Conservation (phyloP, 2,888 invertebrate genomes). For the Sinohyriopsis cumingii region DNA sequence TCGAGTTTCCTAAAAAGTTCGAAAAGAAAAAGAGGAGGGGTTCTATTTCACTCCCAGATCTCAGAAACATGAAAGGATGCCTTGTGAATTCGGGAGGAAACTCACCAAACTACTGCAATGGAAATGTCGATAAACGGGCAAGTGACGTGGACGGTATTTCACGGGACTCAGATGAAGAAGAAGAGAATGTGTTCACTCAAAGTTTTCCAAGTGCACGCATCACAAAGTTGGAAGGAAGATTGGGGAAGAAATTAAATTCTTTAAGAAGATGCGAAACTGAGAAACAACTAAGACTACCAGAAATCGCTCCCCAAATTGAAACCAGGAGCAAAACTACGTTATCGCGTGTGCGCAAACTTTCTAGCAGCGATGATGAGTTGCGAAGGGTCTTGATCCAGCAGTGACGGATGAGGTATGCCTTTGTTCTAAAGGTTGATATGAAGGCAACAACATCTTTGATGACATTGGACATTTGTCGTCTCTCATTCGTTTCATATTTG, state of each 20-base stretch:
- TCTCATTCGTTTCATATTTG: too few relatives aligned
- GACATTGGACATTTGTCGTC: too few relatives aligned
- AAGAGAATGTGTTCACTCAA: constrained; percentile 32
- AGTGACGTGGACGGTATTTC: constrained; percentile 3
- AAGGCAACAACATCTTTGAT: too few relatives aligned
- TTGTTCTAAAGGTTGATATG: too few relatives aligned
- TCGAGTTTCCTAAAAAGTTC: constrained; percentile 15
- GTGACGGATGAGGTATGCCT: too few relatives aligned
- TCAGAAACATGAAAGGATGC: constrained; percentile 43
- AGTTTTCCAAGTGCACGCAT: constrained; percentile 15
- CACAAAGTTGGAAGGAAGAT: background rate
- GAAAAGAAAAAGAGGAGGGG: constrained; percentile 33
- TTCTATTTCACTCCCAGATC: constrained; percentile 54
- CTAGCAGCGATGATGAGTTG: constrained; percentile 33
- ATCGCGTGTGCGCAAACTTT: constrained; percentile 24
- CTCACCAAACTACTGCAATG: constrained; percentile 24
- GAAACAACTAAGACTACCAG: constrained; percentile 23
- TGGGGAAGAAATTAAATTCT: background rate
- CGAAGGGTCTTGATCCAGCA: background rate
- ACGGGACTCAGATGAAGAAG: constrained; percentile 13
- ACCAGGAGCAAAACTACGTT: constrained; percentile 18
- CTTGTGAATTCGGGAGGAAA: constrained; percentile 47
- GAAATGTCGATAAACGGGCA: constrained; percentile 4
- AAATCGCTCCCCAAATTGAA: constrained; percentile 14
- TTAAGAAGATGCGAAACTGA: constrained; percentile 10